A percentile compares a stretch with the other conserved stretches of the same genome.
These are phyloP conservation scores for Eilema caniola DNA, from an alignment of 2,888 invertebrate genomes.

Conservation along the genomic window DNA sequence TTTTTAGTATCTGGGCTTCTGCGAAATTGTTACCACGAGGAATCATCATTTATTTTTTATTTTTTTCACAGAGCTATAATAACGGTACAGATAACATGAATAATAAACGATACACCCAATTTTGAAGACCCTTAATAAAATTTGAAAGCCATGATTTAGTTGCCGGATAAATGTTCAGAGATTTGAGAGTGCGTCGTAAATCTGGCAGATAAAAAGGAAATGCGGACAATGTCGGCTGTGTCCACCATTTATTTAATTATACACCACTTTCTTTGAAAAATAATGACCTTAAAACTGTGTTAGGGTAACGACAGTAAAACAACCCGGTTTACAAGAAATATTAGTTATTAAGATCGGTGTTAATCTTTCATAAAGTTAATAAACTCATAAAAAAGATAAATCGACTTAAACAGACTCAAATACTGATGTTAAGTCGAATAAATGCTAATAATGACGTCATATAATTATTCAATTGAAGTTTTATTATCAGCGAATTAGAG, in stretches of 20 bases:
- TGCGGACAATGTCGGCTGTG: constrained; percentile 49
- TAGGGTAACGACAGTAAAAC: constrained; percentile 9
- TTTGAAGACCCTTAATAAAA: constrained; percentile 1
- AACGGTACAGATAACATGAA: not conserved
- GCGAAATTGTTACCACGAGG: not conserved
- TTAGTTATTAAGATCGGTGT: not conserved
- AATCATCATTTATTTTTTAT: not conserved
- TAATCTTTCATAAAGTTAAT: not conserved
- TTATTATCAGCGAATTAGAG: not conserved
- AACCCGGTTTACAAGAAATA: constrained; percentile 4
- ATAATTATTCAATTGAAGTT: not conserved
- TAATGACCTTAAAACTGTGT: constrained; percentile 38
- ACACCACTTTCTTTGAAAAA: constrained; percentile 30
- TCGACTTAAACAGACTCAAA: not conserved
- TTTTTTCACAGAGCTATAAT: not conserved
- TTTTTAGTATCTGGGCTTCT: not conserved
- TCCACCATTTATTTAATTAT: constrained; percentile 46
- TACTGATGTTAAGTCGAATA: not conserved
- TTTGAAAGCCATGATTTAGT: constrained; percentile 43
- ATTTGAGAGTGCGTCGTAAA: constrained; percentile 60
- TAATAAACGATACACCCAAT: not conserved
- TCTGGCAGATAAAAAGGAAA: constrained; percentile 57
- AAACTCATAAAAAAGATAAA: not conserved
- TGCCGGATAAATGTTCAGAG: constrained; percentile 55
- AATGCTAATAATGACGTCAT: not conserved